Percentiles rank a stretch among this genome's conserved stretches.
These are phyloP conservation scores for Tragelaphus eurycerus DNA, from an alignment of 2,797 vertebrate genomes.

Conservation along the genomic window DNA sequence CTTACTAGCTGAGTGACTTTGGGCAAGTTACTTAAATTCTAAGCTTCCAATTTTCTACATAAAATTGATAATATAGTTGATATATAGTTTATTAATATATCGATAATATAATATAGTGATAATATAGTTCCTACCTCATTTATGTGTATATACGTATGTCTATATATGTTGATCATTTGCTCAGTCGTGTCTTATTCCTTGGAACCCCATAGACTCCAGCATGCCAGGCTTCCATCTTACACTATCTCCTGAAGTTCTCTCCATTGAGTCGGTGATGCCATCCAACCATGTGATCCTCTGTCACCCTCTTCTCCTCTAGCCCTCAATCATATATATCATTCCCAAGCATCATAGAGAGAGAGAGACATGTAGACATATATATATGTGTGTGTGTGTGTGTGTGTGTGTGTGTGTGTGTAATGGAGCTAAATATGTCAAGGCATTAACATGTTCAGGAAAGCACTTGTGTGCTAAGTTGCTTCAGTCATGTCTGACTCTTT, in stretches of 20 bases:
- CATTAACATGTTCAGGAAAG: background rate
- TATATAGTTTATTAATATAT: too few relatives aligned
- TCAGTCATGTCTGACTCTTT: background rate
- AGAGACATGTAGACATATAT: too few relatives aligned
- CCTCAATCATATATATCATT: background rate
- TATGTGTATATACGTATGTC: background rate
- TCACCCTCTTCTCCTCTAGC: background rate
- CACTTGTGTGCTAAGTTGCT: background rate
- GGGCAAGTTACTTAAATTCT: background rate
- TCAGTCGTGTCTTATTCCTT: background rate
- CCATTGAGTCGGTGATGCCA: background rate
- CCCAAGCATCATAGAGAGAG: background rate
- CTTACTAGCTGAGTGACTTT: background rate
- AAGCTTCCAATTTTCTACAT: background rate
- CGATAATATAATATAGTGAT: too few relatives aligned
- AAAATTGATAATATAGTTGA: background rate
- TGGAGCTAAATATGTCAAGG: background rate
- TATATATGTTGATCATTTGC: background rate
- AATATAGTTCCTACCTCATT: background rate
- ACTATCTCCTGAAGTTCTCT: background rate
- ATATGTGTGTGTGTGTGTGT: rapidly evolving
- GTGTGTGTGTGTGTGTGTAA: too few relatives aligned
- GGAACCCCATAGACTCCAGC: background rate
- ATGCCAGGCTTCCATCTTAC: background rate
- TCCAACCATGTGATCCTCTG: background rate